A percentile compares a stretch with the other conserved stretches of the same genome.
These are phyloP conservation scores for Brienomyrus longianalis DNA, from an alignment of 2,113 vertebrate genomes.

Conservation along the genomic window DNA sequence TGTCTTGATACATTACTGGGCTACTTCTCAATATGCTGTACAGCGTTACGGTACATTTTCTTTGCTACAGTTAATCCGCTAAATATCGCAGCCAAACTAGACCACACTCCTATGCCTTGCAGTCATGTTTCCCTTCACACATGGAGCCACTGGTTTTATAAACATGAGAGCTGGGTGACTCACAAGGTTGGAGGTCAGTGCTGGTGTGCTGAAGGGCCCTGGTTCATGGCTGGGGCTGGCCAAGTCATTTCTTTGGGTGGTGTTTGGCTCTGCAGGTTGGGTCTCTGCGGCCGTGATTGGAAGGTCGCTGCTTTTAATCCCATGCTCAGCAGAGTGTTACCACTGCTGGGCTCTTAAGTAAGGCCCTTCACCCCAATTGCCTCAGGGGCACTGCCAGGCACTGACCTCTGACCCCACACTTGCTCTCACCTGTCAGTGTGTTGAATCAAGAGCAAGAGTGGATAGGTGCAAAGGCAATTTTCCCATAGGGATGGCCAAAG, in stretches of 20 bases:
- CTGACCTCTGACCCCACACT: not conserved
- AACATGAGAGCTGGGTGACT: not conserved
- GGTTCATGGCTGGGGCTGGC: not conserved
- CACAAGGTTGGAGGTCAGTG: not conserved
- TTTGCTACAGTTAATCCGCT: not conserved
- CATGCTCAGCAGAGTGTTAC: conserved; percentile 1
- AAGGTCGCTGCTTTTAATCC: not conserved
- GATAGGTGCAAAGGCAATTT: not conserved
- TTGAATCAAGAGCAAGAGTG: not conserved
- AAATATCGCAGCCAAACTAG: not conserved
- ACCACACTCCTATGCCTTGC: not conserved
- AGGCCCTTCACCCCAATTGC: not conserved
- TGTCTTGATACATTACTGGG: not conserved
- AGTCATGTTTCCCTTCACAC: not conserved
- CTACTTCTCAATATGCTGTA: no score
- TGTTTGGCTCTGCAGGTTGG: not conserved
- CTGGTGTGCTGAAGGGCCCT: not conserved
- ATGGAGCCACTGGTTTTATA: not conserved
- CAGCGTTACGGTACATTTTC: not conserved
- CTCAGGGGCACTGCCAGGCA: not conserved
- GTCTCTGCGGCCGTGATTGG: not conserved
- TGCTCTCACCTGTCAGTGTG: not conserved
- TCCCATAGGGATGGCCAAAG: not conserved
- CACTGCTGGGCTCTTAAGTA: not conserved
- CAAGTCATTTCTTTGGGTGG: not conserved